Conservation (phyloP, 2,797 vertebrate species). For the Lacerta bilineata region DNA sequence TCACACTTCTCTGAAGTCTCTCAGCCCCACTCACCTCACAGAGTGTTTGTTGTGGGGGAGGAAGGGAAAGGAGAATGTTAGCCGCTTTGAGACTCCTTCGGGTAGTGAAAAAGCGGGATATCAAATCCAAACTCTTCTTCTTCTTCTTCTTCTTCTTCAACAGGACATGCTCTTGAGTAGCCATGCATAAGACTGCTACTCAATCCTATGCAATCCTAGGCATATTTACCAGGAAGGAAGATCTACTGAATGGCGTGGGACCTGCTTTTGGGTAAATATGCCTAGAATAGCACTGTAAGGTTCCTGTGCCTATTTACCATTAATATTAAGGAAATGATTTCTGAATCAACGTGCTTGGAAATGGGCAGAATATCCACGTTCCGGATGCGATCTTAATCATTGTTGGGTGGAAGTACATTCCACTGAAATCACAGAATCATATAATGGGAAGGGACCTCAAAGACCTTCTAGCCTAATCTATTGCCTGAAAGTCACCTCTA, state of each 20-base stretch:
- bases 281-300: neutral
- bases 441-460: neutral
- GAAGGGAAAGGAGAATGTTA: no score
- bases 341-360: neutral
- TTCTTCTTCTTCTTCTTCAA: no score
- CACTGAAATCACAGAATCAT: neutral
- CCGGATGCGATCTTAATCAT: no score
- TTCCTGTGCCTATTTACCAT: neutral
- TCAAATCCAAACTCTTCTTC: no score
- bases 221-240: neutral
- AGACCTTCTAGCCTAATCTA: neutral
- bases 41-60: no score
- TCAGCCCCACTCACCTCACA: no score
- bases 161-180: neutral
- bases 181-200: neutral
- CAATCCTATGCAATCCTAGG: neutral
- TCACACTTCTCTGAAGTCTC: no score
- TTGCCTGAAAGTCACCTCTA: no score
- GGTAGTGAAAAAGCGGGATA: no score
- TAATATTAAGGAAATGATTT: neutral
- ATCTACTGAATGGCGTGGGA: neutral
- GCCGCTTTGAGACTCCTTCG: no score
- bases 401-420: neutral
- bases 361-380: no score
- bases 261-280: neutral